A percentile compares a stretch with the other conserved stretches of the same genome.
Evolutionary conservation across 2,797 vertebrate species (phyloP).

Genomic region (Coranthus polyacanthus): DNA sequence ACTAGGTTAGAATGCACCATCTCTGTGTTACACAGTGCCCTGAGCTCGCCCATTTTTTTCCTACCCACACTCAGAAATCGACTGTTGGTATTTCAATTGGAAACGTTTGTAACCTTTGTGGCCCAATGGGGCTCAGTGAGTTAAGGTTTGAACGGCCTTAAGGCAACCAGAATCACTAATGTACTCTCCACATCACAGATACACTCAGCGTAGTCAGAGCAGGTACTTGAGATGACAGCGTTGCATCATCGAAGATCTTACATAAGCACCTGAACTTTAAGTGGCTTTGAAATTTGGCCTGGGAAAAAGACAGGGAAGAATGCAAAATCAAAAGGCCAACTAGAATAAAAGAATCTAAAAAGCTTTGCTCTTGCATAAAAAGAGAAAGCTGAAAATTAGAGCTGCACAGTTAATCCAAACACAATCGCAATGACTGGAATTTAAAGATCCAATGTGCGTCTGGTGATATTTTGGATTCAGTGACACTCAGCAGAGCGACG

Average conservation of each 20-base stretch:
- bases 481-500: no score
- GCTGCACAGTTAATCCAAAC: no score
- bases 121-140: constrained; percentile 11
- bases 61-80: constrained; percentile 14
- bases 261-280: constrained; percentile 9
- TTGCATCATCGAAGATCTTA: neutral
- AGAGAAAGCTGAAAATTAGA: no score
- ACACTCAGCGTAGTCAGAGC: neutral
- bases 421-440: no score
- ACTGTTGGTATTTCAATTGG: constrained; percentile 62
- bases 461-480: no score
- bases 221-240: constrained; percentile 3
- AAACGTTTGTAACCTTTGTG: constrained; percentile 44
- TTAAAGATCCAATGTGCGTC: no score
- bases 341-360: no score
- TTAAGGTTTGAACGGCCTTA: constrained; percentile 34
- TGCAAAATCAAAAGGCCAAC: no score
- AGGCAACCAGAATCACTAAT: constrained; percentile 21
- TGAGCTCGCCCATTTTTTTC: neutral
- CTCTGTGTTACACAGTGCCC: neutral
- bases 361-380: no score
- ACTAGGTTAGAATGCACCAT: constrained; percentile 8
- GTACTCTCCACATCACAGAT: neutral
- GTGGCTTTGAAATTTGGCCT: neutral
- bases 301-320: no score